phyloP scores from a whole-genome alignment of 2,797 vertebrate genomes.

The Enteromius viviparus region DNA sequence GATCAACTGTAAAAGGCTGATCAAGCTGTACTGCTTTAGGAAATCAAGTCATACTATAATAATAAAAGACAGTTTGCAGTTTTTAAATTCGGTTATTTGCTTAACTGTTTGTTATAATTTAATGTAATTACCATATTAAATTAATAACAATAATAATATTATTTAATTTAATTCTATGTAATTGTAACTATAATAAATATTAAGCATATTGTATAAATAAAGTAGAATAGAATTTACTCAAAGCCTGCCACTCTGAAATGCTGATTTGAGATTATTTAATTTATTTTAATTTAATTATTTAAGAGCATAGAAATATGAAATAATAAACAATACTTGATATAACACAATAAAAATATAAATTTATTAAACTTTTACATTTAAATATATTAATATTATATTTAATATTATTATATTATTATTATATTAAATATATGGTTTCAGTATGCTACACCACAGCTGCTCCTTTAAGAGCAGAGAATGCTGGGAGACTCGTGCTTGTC shows the following conservation, averaged over 20 bases:
- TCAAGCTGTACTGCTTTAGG: neutral
- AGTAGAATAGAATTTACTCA: neutral
- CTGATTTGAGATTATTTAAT: neutral
- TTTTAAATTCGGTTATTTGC: no score
- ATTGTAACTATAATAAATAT: neutral
- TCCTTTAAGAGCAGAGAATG: conserved; percentile 17
- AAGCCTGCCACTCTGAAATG: neutral
- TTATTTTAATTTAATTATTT: no score
- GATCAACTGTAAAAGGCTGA: neutral
- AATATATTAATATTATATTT: no score
- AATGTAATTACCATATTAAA: no score
- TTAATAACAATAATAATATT: neutral
- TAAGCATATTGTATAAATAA: neutral
- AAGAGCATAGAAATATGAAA: neutral
- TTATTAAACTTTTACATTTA: neutral
- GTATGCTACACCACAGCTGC: neutral
- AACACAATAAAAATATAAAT: neutral
- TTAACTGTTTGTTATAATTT: no score
- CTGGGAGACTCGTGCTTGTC: conserved; percentile 12
- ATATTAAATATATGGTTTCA: no score
- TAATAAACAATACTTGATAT: neutral
- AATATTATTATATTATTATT: no score
- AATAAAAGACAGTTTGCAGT: no score
- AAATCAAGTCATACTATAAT: neutral
- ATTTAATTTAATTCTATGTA: neutral